Conservation (phyloP, 2,113 vertebrate species). For the Chaenocephalus aceratus region DNA sequence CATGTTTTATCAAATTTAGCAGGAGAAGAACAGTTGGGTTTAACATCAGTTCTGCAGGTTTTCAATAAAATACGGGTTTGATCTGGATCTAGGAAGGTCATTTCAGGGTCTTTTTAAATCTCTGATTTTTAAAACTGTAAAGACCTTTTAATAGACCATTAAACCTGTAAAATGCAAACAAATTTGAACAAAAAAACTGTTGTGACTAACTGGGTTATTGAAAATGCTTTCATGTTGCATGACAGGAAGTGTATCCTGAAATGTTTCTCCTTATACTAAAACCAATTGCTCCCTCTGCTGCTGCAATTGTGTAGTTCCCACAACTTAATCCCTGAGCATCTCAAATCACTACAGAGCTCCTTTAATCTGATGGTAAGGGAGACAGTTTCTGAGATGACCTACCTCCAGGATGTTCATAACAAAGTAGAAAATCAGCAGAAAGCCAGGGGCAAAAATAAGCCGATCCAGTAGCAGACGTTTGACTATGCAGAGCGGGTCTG, state of each 20-base stretch:
- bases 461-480: no score
- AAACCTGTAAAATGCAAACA: neutral
- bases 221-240: neutral
- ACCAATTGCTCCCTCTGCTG: neutral
- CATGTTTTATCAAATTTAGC: no score
- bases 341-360: no score
- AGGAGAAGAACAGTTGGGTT: no score
- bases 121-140: no score
- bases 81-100: no score
- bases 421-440: constrained; percentile 88
- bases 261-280: neutral
- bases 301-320: neutral
- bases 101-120: no score
- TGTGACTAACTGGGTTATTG: no score
- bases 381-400: neutral
- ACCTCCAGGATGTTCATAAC: constrained; percentile 90
- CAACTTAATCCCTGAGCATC: neutral
- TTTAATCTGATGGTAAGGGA: neutral
- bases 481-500: constrained; percentile 13
- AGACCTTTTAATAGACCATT: no score
- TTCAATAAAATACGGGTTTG: no score
- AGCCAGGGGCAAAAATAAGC: constrained; percentile 78
- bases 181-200: neutral
- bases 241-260: neutral
- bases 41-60: no score